phyloP scores from a whole-genome alignment of 2,797 vertebrate species.

The Fundulus diaphanus region DNA sequence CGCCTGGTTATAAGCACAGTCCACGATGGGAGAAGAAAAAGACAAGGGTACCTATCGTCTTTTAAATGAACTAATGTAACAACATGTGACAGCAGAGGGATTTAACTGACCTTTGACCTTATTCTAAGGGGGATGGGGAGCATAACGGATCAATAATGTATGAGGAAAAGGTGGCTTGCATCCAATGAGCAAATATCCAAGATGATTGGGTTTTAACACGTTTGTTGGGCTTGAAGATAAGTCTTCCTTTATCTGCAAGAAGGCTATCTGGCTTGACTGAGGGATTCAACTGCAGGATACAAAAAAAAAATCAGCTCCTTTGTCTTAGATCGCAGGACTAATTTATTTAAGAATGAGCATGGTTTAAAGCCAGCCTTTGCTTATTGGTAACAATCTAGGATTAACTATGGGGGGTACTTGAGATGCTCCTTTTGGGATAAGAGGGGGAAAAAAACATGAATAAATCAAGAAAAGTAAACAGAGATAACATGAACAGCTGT shows the following conservation, averaged over 20 bases:
- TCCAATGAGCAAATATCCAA: neutral
- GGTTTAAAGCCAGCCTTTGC: conserved; percentile 23
- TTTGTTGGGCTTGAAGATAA: neutral
- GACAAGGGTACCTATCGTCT: neutral
- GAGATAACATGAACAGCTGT: conserved; percentile 41
- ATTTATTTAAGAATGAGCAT: neutral
- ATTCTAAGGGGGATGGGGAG: conserved; percentile 5
- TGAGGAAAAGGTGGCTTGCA: neutral
- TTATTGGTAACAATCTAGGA: conserved; percentile 27
- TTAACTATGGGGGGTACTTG: conserved; percentile 18
- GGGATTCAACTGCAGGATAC: neutral
- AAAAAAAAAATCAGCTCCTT: neutral
- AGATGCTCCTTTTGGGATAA: conserved; percentile 8
- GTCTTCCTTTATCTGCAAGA: conserved; percentile 4
- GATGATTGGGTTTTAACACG: neutral
- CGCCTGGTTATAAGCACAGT: conserved; percentile 10
- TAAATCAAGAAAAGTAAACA: conserved; percentile 59
- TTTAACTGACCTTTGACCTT: conserved; percentile 36
- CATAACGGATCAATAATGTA: conserved; percentile 1
- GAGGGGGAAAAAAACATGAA: conserved; percentile 30
- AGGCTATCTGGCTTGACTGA: neutral
- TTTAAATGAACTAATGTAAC: conserved; percentile 6
- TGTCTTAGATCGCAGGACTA: conserved; percentile 27
- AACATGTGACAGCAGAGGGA: conserved; percentile 3
- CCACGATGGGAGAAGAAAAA: conserved; percentile 5